A percentile compares a stretch with the other conserved stretches of the same genome.
These are phyloP conservation scores for Genyomyrus donnyi DNA, from an alignment of 2,113 vertebrate genomes.

Conservation along the genomic window DNA sequence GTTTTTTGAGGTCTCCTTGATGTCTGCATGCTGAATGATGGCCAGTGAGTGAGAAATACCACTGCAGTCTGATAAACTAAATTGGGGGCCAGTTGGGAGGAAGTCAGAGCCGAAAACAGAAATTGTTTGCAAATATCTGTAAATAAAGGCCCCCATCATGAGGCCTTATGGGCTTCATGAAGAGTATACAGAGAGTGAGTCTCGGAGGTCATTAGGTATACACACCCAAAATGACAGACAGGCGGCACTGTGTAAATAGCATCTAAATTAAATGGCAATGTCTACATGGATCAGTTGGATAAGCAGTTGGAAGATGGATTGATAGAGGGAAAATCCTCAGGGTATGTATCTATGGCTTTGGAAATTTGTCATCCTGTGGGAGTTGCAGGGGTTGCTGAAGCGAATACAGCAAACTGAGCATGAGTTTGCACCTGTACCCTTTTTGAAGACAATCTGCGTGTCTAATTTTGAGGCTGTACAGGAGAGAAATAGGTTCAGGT, in stretches of 20 bases:
- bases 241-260: background rate
- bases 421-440: background rate
- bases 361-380: background rate
- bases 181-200: background rate
- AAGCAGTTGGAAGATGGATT: background rate
- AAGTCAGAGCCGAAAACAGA: slow-evolving; percentile 9
- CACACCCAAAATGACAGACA: background rate
- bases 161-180: background rate
- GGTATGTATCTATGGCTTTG: background rate
- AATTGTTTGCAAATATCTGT: slow-evolving; percentile 20
- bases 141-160: background rate
- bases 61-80: slow-evolving; percentile 25
- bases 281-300: background rate
- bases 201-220: background rate
- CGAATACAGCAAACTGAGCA: background rate
- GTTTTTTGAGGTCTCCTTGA: background rate
- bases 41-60: background rate
- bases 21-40: slow-evolving; percentile 2
- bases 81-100: slow-evolving; percentile 15
- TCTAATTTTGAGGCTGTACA: background rate
- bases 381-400: background rate
- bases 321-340: background rate
- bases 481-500: background rate
- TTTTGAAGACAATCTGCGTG: background rate
- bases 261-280: background rate